Percentiles rank a stretch among this genome's conserved stretches.
These are phyloP conservation scores for Peromyscus polionotus DNA, from an alignment of 2,113 vertebrate genomes.

Conservation along the genomic window DNA sequence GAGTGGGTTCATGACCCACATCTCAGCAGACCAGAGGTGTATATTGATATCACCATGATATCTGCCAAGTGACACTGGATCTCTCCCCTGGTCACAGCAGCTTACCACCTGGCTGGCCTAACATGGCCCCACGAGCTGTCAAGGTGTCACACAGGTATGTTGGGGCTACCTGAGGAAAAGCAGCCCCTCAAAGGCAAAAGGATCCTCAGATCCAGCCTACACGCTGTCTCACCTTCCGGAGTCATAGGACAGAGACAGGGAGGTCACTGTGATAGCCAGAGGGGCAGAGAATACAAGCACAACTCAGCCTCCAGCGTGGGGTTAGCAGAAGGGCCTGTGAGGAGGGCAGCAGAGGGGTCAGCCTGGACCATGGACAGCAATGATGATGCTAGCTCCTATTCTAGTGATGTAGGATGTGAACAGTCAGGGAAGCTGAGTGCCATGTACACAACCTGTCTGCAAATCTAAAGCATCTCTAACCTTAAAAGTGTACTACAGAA, in stretches of 20 bases:
- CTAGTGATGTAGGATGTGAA: fast-evolving
- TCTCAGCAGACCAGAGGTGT: background rate
- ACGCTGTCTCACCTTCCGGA: background rate
- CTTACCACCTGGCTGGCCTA: background rate
- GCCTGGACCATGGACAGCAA: background rate
- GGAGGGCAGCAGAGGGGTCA: background rate
- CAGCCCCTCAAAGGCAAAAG: background rate
- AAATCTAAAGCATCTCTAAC: background rate
- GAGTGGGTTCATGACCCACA: no score
- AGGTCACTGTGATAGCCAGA: background rate
- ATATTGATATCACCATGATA: no score
- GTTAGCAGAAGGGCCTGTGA: background rate
- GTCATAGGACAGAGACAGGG: background rate
- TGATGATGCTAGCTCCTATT: background rate
- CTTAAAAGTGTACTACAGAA: background rate
- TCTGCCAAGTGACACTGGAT: background rate
- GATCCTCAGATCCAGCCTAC: background rate
- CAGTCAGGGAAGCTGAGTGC: background rate
- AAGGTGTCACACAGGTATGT: background rate
- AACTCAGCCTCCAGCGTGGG: background rate
- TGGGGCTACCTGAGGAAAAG: background rate
- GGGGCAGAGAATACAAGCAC: background rate
- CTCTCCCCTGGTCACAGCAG: background rate
- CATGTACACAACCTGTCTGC: background rate
- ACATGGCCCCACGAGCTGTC: background rate